A percentile compares a stretch with the other conserved stretches of the same genome.
These are phyloP conservation scores for Vannuccia rotundouncinata DNA, from an alignment of 2,888 invertebrate genomes.

Conservation along the genomic window DNA sequence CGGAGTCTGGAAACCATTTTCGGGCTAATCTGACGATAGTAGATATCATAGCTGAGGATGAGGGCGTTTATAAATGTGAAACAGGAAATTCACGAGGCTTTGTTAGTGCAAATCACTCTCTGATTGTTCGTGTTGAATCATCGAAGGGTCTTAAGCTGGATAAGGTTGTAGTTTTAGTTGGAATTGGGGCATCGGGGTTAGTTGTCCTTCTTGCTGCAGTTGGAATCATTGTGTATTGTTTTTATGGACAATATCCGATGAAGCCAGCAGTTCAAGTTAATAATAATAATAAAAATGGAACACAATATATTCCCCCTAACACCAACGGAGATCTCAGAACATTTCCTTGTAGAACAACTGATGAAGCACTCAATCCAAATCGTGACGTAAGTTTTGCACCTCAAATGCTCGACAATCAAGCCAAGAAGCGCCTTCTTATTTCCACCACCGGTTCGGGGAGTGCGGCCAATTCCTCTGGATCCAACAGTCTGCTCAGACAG, in stretches of 20 bases:
- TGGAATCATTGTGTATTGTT: conserved; percentile 32
- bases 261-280: background rate
- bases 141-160: conserved; percentile 22
- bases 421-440: background rate
- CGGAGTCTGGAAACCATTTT: background rate
- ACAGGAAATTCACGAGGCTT: conserved; percentile 32
- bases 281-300: background rate
- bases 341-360: background rate
- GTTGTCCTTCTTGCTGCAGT: conserved; percentile 31
- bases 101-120: conserved; percentile 29
- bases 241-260: conserved; percentile 3
- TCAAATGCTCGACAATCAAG: conserved; percentile 15
- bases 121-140: conserved; percentile 18
- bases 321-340: background rate
- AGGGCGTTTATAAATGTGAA: conserved; percentile 39
- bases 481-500: conserved; percentile 4
- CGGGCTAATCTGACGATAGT: conserved; percentile 28
- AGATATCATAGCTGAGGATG: conserved; percentile 15
- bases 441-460: background rate
- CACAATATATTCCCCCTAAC: background rate
- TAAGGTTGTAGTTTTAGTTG: conserved; percentile 29
- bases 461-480: background rate
- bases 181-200: conserved; percentile 31
- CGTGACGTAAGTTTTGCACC: background rate
- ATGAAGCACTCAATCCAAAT: background rate